Evolutionary conservation across 37 sponge, comb jelly and placozoan species (phyloP).

Genomic region (Theonella swinhoei): DNA sequence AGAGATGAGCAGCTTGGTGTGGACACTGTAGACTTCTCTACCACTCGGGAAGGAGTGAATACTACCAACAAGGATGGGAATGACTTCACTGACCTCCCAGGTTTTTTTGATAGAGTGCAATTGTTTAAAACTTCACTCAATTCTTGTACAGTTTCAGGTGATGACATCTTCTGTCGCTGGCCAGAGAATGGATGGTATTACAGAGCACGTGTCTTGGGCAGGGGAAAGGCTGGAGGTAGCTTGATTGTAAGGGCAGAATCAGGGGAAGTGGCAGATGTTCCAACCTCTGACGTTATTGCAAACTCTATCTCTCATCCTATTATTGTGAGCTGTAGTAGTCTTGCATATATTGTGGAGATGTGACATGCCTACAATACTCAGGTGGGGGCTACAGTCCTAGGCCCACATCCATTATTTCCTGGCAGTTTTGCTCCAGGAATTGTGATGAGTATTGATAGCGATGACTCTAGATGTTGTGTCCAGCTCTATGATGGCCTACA

Average conservation of each 20-base stretch:
- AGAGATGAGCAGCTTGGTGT: too few relatives aligned
- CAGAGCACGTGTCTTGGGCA: neutral
- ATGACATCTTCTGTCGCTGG: conserved; percentile 66
- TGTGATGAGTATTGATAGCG: conserved; percentile 9
- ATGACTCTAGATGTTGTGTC: conserved; percentile 39
- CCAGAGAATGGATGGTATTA: conserved; percentile 78
- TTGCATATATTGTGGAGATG: too few relatives aligned
- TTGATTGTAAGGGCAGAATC: neutral
- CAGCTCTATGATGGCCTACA: conserved; percentile 46
- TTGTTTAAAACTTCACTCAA: neutral
- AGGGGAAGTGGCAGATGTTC: neutral
- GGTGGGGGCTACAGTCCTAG: conserved; percentile 50
- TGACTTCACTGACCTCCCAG: neutral
- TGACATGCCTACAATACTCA: too few relatives aligned
- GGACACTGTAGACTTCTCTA: too few relatives aligned
- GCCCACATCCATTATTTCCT: conserved; percentile 45
- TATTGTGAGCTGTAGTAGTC: too few relatives aligned
- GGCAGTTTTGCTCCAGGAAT: conserved; percentile 67
- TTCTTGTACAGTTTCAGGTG: too few relatives aligned
- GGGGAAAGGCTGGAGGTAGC: neutral
- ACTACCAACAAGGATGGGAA: neutral
- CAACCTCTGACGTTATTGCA: neutral
- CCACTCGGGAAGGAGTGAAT: neutral
- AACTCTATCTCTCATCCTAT: neutral
- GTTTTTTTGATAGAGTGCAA: neutral